A percentile compares a stretch with the other conserved stretches of the same genome.
Conservation (phyloP, 1,140 invertebrate species). For the Notospermus geniculatus region DNA sequence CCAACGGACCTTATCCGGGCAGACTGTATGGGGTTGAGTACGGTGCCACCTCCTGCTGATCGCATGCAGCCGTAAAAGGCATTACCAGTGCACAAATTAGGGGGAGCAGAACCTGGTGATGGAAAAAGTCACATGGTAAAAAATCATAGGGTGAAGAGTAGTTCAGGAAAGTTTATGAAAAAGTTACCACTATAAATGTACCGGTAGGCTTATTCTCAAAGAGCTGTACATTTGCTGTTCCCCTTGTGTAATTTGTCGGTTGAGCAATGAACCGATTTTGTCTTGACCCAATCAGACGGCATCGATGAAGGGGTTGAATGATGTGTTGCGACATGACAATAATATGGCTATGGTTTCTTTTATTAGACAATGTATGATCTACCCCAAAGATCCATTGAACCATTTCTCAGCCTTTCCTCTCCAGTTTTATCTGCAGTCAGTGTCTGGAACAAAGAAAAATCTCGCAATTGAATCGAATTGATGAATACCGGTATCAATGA, state of each 20-base stretch:
- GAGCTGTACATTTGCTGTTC: too few relatives aligned
- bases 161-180: too few relatives aligned
- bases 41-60: slow-evolving; percentile 23
- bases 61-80: slow-evolving; percentile 38
- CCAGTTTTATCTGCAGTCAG: slow-evolving; percentile 63
- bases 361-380: too few relatives aligned
- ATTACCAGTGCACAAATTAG: slow-evolving; percentile 37
- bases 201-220: too few relatives aligned
- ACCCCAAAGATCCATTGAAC: slow-evolving; percentile 63
- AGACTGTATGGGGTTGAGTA: slow-evolving; percentile 55
- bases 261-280: too few relatives aligned
- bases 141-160: too few relatives aligned
- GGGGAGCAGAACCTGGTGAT: slow-evolving; percentile 18
- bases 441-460: slow-evolving; percentile 29
- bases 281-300: not conserved
- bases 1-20: slow-evolving; percentile 67
- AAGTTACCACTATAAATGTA: too few relatives aligned
- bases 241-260: too few relatives aligned
- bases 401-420: slow-evolving; percentile 60
- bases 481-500: too few relatives aligned
- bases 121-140: not conserved
- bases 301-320: not conserved
- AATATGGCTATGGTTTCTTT: too few relatives aligned
- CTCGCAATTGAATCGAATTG: not conserved
- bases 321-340: too few relatives aligned